These are phyloP conservation scores for Archilochus colubris DNA, from an alignment of 2,113 vertebrate genomes.

Conservation along the genomic window DNA sequence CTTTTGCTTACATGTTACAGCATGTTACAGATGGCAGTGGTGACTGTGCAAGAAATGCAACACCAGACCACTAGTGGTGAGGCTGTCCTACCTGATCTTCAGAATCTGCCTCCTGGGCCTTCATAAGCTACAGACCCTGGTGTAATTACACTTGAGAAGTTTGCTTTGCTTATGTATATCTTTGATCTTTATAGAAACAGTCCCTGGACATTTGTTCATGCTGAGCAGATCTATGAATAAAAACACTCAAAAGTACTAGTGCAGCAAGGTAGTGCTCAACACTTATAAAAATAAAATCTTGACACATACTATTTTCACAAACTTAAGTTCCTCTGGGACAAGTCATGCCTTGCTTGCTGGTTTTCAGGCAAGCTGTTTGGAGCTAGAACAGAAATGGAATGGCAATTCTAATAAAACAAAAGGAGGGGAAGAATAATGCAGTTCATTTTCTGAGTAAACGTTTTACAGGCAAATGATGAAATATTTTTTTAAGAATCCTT, in stretches of 20 bases:
- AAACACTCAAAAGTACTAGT: background rate
- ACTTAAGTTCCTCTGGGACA: background rate
- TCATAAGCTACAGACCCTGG: background rate
- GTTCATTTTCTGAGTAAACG: background rate
- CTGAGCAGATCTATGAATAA: conserved; percentile 32
- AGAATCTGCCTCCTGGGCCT: background rate
- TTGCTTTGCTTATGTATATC: background rate
- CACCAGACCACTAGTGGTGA: background rate
- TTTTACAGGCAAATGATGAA: background rate
- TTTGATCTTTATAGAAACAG: conserved; percentile 55
- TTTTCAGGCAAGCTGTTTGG: background rate
- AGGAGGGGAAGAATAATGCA: background rate
- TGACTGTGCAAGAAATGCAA: background rate
- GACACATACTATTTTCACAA: conserved; percentile 22
- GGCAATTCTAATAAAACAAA: background rate
- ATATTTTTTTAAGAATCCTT: background rate
- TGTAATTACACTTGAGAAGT: background rate
- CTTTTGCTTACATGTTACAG: background rate
- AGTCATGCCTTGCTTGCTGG: background rate
- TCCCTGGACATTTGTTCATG: conserved; percentile 27
- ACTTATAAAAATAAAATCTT: conserved; percentile 22
- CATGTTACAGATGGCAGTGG: background rate
- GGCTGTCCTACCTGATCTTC: background rate
- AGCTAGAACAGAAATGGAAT: background rate
- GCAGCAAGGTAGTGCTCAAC: conserved; percentile 19